phyloP scores from a whole-genome alignment of 1,140 invertebrate genomes.

The Neomicropteryx cornuta region DNA sequence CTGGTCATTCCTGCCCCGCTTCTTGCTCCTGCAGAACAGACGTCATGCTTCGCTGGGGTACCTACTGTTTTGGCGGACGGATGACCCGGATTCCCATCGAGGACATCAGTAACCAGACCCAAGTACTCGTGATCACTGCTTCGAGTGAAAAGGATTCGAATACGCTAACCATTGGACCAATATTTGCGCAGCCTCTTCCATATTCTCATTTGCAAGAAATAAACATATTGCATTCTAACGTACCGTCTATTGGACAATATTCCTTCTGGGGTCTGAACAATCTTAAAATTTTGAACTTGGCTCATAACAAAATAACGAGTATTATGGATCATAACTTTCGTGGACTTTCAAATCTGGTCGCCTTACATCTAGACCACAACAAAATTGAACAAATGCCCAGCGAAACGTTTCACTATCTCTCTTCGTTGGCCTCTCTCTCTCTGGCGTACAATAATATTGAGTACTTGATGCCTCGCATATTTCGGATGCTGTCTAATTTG shows the following conservation, averaged over 20 bases:
- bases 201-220: slow-evolving; percentile 61
- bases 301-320: slow-evolving; percentile 64
- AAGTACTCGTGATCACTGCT: slow-evolving; percentile 58
- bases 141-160: slow-evolving; percentile 48
- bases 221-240: slow-evolving; percentile 60
- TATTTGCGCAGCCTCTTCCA: slow-evolving; percentile 45
- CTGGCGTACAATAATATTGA: slow-evolving; percentile 59
- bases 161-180: slow-evolving; percentile 59
- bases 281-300: slow-evolving; percentile 57
- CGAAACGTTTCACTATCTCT: slow-evolving; percentile 60
- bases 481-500: slow-evolving; percentile 55
- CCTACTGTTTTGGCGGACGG: slow-evolving; percentile 43
- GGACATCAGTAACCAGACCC: slow-evolving; percentile 46
- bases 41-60: slow-evolving; percentile 6
- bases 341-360: slow-evolving; percentile 60
- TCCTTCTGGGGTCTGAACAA: slow-evolving; percentile 66
- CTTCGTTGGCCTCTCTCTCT: slow-evolving; percentile 52
- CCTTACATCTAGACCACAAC: slow-evolving; percentile 80
- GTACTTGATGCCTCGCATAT: slow-evolving; percentile 53
- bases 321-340: slow-evolving; percentile 72
- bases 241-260: slow-evolving; percentile 66
- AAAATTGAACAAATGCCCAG: slow-evolving; percentile 58
- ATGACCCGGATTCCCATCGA: slow-evolving; percentile 47
- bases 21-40: slow-evolving; percentile 12
- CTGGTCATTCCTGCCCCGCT: slow-evolving; percentile 10